Base-by-base conservation (phyloP, 1,140 invertebrate genomes). In the Ericerus pela region DNA sequence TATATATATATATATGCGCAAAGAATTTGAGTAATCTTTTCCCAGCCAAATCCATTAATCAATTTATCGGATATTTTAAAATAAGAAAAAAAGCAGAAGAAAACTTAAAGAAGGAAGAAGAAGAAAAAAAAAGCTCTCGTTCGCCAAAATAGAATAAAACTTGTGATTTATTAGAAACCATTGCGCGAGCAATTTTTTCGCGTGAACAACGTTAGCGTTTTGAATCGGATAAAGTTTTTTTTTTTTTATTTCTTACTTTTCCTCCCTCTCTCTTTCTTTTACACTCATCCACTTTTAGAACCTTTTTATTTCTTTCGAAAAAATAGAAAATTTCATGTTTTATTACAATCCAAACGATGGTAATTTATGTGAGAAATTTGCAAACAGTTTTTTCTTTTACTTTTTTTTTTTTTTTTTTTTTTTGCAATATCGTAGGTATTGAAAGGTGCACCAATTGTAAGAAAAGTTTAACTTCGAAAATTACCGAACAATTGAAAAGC, bases 141-240 rank as follows among this genome's bases (percentile, higher is more conserved):
- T n/a, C n/a, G 22, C 10, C 12, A 14, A 47, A 47, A 47, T 47
- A 47, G 41, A 47, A 47, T 47, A 47, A 47, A 47, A 47, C 41
- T 47, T 47, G n/a, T n/a, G 41, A 47, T 47, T 47, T 47, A 47
- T 47, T 47, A 47, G 26, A 47, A 47, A 47, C 41, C 41, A 47
- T 47, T 47, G 22, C 41, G 10, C 10, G 20, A 24, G 41, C 41
- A 47, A 47, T 47, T 47, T 47, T 47, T 47, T 24, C 14, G 14
- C 37, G 37, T 16, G 10, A 16, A 24, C 10, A 8, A 3, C 41
- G 41, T 47, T 47, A 47, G 26, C 41, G 41, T 33, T n/a, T n/a
- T 10, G n/a, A 33, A 33, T 10, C 30, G 30, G 8, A n/a, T n/a
- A 33, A 33, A 33, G 30, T n/a, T n/a, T n/a, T n/a, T n/a, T n/a